A percentile compares a stretch with the other conserved stretches of the same genome.
phyloP scores from a whole-genome alignment of 2,888 invertebrate species.

The Ormyrus nitidulus region DNA sequence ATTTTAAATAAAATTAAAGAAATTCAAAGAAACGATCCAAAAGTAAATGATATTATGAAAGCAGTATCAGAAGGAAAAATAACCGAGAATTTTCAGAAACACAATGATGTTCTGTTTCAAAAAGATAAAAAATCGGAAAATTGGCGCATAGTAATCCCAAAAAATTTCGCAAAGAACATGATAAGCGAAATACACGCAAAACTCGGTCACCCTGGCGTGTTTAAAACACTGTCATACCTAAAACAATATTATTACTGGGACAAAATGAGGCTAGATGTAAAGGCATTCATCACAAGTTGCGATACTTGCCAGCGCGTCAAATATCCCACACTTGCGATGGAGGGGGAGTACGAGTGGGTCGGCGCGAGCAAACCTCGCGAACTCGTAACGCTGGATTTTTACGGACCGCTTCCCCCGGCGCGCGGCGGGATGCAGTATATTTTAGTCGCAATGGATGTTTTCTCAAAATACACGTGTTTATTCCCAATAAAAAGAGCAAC shows the following conservation, averaged over 20 bases:
- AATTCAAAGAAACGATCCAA: too few species aligned
- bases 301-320: slow-evolving; percentile 12
- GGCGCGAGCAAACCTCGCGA: not conserved
- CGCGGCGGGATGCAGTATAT: not conserved
- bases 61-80: not conserved
- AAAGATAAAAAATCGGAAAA: not conserved
- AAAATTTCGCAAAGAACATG: not conserved
- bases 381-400: not conserved
- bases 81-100: not conserved
- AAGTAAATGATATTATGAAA: not conserved
- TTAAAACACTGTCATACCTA: not conserved
- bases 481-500: not conserved
- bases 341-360: slow-evolving; percentile 12
- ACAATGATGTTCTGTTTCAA: not conserved
- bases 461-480: not conserved
- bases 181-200: not conserved
- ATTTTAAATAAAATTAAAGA: too few species aligned
- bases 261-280: not conserved
- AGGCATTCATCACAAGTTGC: not conserved
- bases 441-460: too few species aligned
- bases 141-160: not conserved
- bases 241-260: slow-evolving; percentile 11
- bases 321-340: slow-evolving; percentile 1
- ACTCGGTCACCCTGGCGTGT: slow-evolving; percentile 11
- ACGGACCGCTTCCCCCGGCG: not conserved